Evolutionary conservation across 1,140 invertebrate genomes (phyloP), one percentile per base, ranked within the genome.

Genomic region (Panulirus ornatus): DNA sequence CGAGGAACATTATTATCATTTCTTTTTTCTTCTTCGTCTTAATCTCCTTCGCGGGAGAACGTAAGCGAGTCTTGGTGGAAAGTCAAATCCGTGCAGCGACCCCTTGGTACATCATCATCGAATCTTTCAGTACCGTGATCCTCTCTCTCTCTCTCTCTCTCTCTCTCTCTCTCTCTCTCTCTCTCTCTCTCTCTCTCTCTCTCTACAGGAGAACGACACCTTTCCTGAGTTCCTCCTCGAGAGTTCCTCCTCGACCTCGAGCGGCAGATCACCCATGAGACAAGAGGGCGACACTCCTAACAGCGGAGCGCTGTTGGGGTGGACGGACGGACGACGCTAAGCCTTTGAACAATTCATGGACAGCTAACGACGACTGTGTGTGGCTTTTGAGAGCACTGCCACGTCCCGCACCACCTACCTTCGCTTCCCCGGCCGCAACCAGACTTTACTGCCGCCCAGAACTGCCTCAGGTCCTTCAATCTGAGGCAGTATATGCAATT

Each of bases 141-240:
- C 16, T 34, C 30, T 19, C 70, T 71, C 70, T 71, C 70, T 71
- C 70, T 34, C 42, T 47, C 76, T 79, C 36, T 78, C 75, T 78
- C 75, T 78, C 40, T 78, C 36, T 47, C 16, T 78, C 36, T 78
- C 75, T 42, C 36, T 78, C n/a, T 78, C 42, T 78, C 40, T 78
- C 42, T 78, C 75, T 44, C 40, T 78, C 58, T 63, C 58, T 63
- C 71, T 73, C 71, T 73, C 71, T 73, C 34, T 73, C 71, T 73
- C 71, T 73, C 34, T 30, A n/a, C n/a, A n/a, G n/a, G n/a, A n/a
- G n/a, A n/a, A n/a, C n/a, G n/a, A n/a, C n/a, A n/a, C n/a, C n/a
- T n/a, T n/a, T n/a, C n/a, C n/a, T n/a, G n/a, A n/a, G n/a, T n/a
- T n/a, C n/a, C n/a, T n/a, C n/a, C n/a, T n/a, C n/a, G n/a, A n/a